These are phyloP conservation scores for Callorhinus ursinus DNA, from an alignment of 2,113 vertebrate genomes.

Conservation along the genomic window DNA sequence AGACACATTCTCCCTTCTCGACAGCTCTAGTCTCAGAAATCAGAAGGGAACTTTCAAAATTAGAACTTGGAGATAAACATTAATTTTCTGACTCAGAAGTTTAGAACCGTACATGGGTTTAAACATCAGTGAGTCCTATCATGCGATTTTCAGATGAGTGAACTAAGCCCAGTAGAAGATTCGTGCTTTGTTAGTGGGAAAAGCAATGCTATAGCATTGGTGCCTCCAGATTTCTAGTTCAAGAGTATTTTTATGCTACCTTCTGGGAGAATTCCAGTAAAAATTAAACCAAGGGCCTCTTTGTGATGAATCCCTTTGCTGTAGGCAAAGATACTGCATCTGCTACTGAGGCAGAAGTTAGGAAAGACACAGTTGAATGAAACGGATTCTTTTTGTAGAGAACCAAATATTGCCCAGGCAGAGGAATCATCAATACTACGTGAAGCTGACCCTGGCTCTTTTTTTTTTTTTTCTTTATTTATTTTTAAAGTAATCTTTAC, in stretches of 20 bases:
- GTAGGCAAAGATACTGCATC: neutral
- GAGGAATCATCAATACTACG: constrained; percentile 2
- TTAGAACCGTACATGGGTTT: neutral
- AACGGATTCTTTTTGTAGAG: neutral
- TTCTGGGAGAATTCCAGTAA: neutral
- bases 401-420: neutral
- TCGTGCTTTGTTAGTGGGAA: neutral
- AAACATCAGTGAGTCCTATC: neutral
- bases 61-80: neutral
- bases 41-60: neutral
- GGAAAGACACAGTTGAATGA: neutral
- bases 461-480: constrained; percentile 31
- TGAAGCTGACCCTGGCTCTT: constrained; percentile 42
- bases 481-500: neutral
- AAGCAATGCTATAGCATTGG: neutral
- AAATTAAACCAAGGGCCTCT: neutral
- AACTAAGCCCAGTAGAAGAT: constrained; percentile 33
- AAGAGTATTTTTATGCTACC: neutral
- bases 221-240: neutral
- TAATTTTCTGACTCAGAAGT: neutral
- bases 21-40: neutral
- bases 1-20: neutral
- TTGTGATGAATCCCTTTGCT: neutral
- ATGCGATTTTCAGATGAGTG: neutral
- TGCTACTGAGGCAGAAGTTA: neutral